Evolutionary conservation across 2,888 invertebrate genomes (phyloP), one percentile per base, ranked within the genome.

Genomic region (Macroteleia sp.): DNA sequence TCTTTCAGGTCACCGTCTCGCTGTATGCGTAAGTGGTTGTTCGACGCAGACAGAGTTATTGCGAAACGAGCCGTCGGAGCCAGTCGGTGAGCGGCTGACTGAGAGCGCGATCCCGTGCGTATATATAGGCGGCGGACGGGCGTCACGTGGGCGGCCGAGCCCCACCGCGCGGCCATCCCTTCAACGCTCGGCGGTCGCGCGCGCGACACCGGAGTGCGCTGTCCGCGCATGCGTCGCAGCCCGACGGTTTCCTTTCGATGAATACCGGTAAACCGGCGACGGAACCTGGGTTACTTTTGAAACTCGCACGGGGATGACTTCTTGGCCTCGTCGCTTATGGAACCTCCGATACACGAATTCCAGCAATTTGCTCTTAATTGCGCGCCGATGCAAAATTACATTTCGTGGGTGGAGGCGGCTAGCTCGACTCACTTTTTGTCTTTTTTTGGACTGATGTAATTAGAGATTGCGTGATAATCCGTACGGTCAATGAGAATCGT

Each of bases 31-130:
- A 34, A n/a, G 34, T 34, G 32, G 25, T 25, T 25, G 3, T 6
- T 25, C 25, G 25, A 3, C 25, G 25, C n/a, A n/a, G n/a, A n/a
- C n/a, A n/a, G n/a, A n/a, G n/a, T n/a, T n/a, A n/a, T n/a, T n/a
- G n/a, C n/a, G 28, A 32, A 17, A n/a, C n/a, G 62, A 64, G 36
- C 77, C 85, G 82, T 83, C 77, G 80, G 86, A 88, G 87, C 89
- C 88, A 86, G 82, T 82, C 84, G 82, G 82, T 82, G 86, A 88
- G 85, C 86, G 89, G 89, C 88, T 88, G 89, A 84, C 81, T 84
- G 54, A 57, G 81, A 69, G 77, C 61, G 59, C 77, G 76, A 62
- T 57, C 79, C 79, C 71, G 56, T 75, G 82, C 81, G 84, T 81
- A 88, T 89, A 86, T 89, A 89, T 89, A 89, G 87, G 86, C 85